Percentiles rank a stretch among this genome's conserved stretches.
Conservation (phyloP, 53 echinoderm and acorn worm genomes). For the Patiria pectinifera region DNA sequence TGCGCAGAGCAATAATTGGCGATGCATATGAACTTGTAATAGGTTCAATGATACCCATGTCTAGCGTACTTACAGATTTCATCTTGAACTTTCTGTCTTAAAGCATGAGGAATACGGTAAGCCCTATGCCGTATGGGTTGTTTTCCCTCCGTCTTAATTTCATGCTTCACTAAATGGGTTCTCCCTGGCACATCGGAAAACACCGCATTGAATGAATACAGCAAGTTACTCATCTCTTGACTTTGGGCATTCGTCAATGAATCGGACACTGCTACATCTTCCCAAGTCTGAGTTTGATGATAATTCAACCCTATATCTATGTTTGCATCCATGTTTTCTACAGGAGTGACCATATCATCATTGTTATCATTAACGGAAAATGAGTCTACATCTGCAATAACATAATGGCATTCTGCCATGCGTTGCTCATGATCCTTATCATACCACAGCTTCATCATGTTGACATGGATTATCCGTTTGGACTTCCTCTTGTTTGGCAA, state of each 20-base stretch:
- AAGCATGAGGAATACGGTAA: slow-evolving; percentile 28
- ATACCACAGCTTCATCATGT: slow-evolving; percentile 60
- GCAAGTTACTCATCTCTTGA: background rate
- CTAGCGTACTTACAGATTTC: slow-evolving; percentile 53
- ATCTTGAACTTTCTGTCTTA: slow-evolving; percentile 23
- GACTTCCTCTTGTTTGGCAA: slow-evolving; percentile 53
- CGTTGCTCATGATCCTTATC: slow-evolving; percentile 20
- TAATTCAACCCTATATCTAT: slow-evolving; percentile 18
- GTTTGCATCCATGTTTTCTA: background rate
- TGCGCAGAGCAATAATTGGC: slow-evolving; percentile 20
- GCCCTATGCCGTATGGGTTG: slow-evolving; percentile 36
- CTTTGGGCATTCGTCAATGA: slow-evolving; percentile 37
- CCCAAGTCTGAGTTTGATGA: slow-evolving; percentile 58
- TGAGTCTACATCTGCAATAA: slow-evolving; percentile 42
- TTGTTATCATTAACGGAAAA: slow-evolving; percentile 8
- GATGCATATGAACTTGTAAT: slow-evolving; percentile 52
- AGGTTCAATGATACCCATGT: slow-evolving; percentile 54
- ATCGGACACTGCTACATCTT: slow-evolving; percentile 34
- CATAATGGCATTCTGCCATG: slow-evolving; percentile 46
- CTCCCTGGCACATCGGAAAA: slow-evolving; percentile 62
- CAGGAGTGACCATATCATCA: background rate
- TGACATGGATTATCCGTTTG: slow-evolving; percentile 56
- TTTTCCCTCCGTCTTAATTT: slow-evolving; percentile 5
- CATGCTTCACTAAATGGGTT: slow-evolving; percentile 32
- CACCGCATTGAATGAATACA: background rate